These are phyloP conservation scores for Ophion slaviceki DNA, from an alignment of 2,888 invertebrate species.

Conservation along the genomic window DNA sequence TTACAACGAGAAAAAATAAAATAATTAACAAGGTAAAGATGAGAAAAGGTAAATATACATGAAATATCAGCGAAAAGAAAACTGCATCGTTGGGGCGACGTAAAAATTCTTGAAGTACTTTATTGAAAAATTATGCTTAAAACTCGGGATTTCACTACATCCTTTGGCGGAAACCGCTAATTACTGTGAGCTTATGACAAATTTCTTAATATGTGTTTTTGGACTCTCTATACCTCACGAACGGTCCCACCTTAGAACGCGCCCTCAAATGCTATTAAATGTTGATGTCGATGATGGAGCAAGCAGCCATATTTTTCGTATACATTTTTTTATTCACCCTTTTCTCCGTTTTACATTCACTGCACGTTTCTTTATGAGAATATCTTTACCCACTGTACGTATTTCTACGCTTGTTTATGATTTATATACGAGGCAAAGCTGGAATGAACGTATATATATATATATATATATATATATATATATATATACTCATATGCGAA, in stretches of 20 bases:
- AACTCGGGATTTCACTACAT: constrained; percentile 17
- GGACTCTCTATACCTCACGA: too few species aligned
- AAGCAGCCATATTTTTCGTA: constrained; percentile 21
- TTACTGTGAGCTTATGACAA: constrained; percentile 45
- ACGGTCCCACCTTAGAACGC: not conserved
- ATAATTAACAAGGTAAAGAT: not conserved
- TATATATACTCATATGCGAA: too few species aligned
- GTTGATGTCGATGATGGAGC: constrained; percentile 30
- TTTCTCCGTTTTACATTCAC: not conserved
- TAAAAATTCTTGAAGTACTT: constrained; percentile 36
- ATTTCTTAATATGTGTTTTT: constrained; percentile 34
- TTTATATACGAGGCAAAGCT: too few species aligned
- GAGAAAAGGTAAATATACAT: not conserved
- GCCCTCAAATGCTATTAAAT: constrained; percentile 5
- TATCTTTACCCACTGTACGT: too few species aligned
- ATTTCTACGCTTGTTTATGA: too few species aligned
- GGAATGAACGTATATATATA: too few species aligned
- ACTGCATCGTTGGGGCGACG: constrained; percentile 12
- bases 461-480: too few species aligned
- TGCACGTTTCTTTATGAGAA: not conserved
- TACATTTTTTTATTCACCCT: constrained; percentile 15
- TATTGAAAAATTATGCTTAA: constrained; percentile 41
- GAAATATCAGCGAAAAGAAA: constrained; percentile 15
- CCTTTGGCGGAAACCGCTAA: constrained; percentile 45
- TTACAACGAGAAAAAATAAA: constrained; percentile 17